Conservation (phyloP, 2,888 invertebrate genomes). For the Pemphredon lugubris region DNA sequence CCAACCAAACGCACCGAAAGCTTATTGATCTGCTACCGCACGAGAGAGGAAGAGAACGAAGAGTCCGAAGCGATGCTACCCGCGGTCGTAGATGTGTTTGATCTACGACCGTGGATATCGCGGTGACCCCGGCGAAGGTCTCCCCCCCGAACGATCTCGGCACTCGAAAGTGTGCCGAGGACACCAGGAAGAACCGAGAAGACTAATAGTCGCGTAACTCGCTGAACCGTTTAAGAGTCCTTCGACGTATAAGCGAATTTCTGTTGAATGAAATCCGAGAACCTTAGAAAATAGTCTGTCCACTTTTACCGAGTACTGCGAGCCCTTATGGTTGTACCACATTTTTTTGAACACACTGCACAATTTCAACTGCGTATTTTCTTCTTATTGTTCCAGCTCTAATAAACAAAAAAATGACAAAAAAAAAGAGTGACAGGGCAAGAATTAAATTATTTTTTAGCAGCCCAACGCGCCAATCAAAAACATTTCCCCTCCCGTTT, state of each 20-base stretch:
- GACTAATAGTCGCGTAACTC: slow-evolving; percentile 21
- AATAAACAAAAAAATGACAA: too few relatives aligned
- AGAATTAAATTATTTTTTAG: too few relatives aligned
- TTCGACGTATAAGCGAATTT: slow-evolving; percentile 17
- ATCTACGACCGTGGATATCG: slow-evolving; percentile 24
- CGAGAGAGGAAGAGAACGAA: slow-evolving; percentile 20
- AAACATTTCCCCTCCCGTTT: too few relatives aligned
- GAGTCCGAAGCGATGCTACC: slow-evolving; percentile 45
- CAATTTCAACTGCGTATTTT: too few relatives aligned
- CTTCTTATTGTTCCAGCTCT: too few relatives aligned
- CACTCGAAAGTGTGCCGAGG: slow-evolving; percentile 52
- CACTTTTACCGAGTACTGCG: too few relatives aligned
- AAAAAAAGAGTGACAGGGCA: too few relatives aligned
- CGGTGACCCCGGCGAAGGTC: slow-evolving; percentile 45
- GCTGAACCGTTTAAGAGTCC: slow-evolving; percentile 11
- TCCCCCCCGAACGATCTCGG: slow-evolving; percentile 32
- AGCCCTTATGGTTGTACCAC: too few relatives aligned
- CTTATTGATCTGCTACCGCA: slow-evolving; percentile 73
- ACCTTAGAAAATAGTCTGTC: too few relatives aligned
- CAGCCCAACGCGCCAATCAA: too few relatives aligned
- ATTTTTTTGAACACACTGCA: too few relatives aligned
- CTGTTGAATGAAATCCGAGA: neutral
- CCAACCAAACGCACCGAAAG: slow-evolving; percentile 72
- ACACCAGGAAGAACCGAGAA: slow-evolving; percentile 39
- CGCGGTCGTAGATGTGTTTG: slow-evolving; percentile 39